Percentiles rank a stretch among this genome's conserved stretches.
These are phyloP conservation scores for Drosophila simulans DNA, from an alignment of 1,140 invertebrate species.

Conservation along the genomic window DNA sequence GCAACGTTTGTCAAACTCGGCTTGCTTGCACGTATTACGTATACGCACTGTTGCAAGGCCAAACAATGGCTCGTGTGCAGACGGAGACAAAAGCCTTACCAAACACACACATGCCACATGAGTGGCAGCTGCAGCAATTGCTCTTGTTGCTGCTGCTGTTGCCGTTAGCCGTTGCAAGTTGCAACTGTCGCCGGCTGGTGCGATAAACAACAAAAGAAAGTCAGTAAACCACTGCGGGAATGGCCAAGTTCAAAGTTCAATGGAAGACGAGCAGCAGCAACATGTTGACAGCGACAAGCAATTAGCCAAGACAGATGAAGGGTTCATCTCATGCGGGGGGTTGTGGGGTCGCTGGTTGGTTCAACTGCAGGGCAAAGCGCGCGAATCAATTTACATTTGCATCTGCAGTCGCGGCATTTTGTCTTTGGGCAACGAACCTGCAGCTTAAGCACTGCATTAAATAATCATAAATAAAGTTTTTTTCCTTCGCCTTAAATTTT, in stretches of 20 bases:
- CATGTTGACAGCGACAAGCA: constrained; percentile 54
- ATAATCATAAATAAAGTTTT: constrained; percentile 76
- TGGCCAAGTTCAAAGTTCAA: constrained; percentile 78
- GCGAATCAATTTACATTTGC: constrained; percentile 57
- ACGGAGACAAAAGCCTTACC: constrained; percentile 20
- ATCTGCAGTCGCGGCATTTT: constrained; percentile 29
- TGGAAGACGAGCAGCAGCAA: constrained; percentile 49
- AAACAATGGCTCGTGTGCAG: constrained; percentile 24
- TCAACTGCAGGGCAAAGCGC: constrained; percentile 45
- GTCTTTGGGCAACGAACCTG: constrained; percentile 73
- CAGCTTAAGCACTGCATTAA: constrained; percentile 65
- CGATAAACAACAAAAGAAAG: constrained; percentile 58
- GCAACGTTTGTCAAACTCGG: constrained; percentile 28
- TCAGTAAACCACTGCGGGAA: constrained; percentile 37
- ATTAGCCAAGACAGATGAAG: constrained; percentile 33
- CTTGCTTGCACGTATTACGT: constrained; percentile 53
- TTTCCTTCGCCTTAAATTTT: background rate
- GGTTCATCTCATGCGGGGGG: background rate
- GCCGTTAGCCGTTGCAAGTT: constrained; percentile 16
- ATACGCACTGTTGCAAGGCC: constrained; percentile 63
- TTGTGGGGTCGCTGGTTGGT: constrained; percentile 10
- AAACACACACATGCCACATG: constrained; percentile 17
- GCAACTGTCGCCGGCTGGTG: constrained; percentile 44
- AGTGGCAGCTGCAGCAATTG: constrained; percentile 49
- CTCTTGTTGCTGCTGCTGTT: constrained; percentile 27